Conservation (phyloP, 2,888 invertebrate genomes). For the Callyntrura sp. region DNA sequence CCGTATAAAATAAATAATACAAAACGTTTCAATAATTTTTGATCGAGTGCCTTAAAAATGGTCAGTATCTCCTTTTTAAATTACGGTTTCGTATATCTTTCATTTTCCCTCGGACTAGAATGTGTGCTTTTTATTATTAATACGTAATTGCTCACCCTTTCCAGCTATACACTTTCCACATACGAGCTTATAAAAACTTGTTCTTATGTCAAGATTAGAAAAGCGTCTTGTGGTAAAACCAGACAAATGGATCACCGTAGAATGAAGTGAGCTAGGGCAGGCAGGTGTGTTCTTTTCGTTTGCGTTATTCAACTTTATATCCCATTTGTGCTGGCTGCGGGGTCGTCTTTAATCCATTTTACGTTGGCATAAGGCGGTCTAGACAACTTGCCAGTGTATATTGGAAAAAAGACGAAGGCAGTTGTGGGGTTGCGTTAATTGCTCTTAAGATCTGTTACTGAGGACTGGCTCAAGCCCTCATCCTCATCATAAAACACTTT, state of each 20-base stretch:
- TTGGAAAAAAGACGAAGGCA: conserved; percentile 47
- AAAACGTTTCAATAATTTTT: too few relatives aligned
- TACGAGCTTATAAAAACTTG: conserved; percentile 18
- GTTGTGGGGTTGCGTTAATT: conserved; percentile 66
- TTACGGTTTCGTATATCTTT: too few relatives aligned
- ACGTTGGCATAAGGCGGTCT: conserved; percentile 18
- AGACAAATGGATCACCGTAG: conserved; percentile 33
- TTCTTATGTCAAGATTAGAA: conserved; percentile 23
- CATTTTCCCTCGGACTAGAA: too few relatives aligned
- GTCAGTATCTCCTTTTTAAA: too few relatives aligned
- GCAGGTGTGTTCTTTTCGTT: conserved; percentile 65
- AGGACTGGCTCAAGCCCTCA: conserved; percentile 62
- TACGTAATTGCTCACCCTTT: too few relatives aligned
- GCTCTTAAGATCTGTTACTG: conserved; percentile 57
- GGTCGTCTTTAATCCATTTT: conserved; percentile 1
- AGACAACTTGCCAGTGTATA: conserved; percentile 29
- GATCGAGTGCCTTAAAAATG: too few relatives aligned
- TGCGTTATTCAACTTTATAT: background rate
- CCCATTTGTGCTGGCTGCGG: conserved; percentile 26
- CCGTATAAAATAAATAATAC: too few relatives aligned
- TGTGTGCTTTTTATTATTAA: too few relatives aligned
- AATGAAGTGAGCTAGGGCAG: conserved; percentile 58
- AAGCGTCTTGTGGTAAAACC: background rate
- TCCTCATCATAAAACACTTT: background rate
- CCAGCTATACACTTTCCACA: background rate